Base-by-base conservation (phyloP, 2,797 vertebrate species). In the Scyliorhinus canicula region DNA sequence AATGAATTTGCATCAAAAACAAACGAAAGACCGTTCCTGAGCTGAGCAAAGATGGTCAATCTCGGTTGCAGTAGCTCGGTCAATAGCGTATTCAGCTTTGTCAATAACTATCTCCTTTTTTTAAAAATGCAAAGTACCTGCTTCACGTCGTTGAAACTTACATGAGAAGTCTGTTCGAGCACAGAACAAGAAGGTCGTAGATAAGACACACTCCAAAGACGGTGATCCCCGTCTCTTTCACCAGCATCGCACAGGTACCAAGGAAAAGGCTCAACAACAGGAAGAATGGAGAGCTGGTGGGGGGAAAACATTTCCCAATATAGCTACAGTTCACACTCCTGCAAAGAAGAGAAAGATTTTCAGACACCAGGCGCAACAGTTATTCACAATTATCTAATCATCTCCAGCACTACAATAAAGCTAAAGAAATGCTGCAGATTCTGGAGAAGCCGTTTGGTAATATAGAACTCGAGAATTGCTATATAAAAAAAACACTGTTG, bases 241-340 rank as follows among this genome's bases (percentile, higher is more conserved):
- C 98, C 97, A 99, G 97, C 99, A 99, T 99, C 95, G 99, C 98
- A 65, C 98, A 98, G 2, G 98, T 99, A 71, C 99, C 99, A 97
- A 99, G 97, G 82, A 98, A 95, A 96, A 99, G 96, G 95, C 98
- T 98, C 96, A 98, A 96, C 63, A 98, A 95, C 97, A 99, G 96
- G 88, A 97, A 98, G 95, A 97, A 96, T 0, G 96, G 96, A 0
- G 98, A 99, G 60, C 96, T 97, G 0, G 98, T 98, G 95, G 97
- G 95, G 95, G 98, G 98, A 95, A 98, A 97, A 47, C 96, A 95
- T 95, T 98, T 97, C 93, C 97, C 97, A 3, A 96, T 96, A 82
- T 96, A 95, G 95, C 96, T 96, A 50, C 95, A 96, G 95, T 97
- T 98, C 96, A 99, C 97, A 47, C 99, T 98, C 98, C 99, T 99